Conservation (phyloP, 2,888 invertebrate genomes). For the Leptodirus hochenwartii region DNA sequence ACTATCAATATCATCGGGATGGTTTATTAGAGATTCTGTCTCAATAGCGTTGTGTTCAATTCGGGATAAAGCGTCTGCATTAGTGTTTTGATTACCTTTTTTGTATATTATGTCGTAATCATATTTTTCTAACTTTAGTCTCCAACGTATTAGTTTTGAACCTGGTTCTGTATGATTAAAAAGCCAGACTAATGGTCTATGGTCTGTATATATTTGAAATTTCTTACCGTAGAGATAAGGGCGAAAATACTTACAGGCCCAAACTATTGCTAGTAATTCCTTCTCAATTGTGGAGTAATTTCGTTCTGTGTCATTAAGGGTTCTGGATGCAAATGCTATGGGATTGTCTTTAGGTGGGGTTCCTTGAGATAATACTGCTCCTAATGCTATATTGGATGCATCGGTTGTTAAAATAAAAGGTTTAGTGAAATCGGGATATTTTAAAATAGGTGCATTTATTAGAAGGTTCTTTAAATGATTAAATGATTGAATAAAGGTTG, state of each 20-base stretch:
- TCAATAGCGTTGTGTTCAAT: slow-evolving; percentile 6
- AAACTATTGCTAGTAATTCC: slow-evolving; percentile 13
- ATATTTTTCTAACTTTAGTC: slow-evolving; percentile 18
- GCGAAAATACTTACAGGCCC: slow-evolving; percentile 12
- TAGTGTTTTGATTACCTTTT: slow-evolving; percentile 9
- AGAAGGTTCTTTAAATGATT: slow-evolving; percentile 5
- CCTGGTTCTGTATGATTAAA: slow-evolving; percentile 17
- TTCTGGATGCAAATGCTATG: slow-evolving; percentile 17
- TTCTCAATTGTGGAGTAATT: slow-evolving; percentile 12
- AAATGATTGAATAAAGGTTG: not conserved
- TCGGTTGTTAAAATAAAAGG: slow-evolving; percentile 8
- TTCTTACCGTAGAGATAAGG: slow-evolving; percentile 11
- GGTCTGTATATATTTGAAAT: slow-evolving; percentile 11
- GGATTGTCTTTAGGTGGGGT: slow-evolving; percentile 10
- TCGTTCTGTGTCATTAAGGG: slow-evolving; percentile 12
- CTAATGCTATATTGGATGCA: slow-evolving; percentile 8
- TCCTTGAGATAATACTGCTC: slow-evolving; percentile 8
- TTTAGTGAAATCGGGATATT: slow-evolving; percentile 8
- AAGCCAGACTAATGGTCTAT: slow-evolving; percentile 12
- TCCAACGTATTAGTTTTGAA: slow-evolving; percentile 17
- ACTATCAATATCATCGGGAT: slow-evolving; percentile 3
- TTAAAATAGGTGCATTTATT: slow-evolving; percentile 2
- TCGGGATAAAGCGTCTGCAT: slow-evolving; percentile 9
- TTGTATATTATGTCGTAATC: slow-evolving; percentile 9
- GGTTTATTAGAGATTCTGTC: slow-evolving; percentile 1